phyloP scores from a whole-genome alignment of 2,888 invertebrate species.

The Orthosia incerta region DNA sequence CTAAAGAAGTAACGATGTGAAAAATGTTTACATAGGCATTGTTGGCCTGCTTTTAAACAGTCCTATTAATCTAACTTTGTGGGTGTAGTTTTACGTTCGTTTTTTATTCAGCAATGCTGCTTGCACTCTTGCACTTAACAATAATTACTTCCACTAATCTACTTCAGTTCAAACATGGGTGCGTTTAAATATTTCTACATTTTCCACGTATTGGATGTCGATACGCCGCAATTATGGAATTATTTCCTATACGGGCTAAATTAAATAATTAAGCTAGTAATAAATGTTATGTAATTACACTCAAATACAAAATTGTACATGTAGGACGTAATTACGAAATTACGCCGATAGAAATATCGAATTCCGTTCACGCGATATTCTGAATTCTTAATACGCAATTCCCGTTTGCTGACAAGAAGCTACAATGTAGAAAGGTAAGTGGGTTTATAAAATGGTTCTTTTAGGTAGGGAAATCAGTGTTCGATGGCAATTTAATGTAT shows the following conservation, averaged over 20 bases:
- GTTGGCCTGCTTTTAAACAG: slow-evolving; percentile 27
- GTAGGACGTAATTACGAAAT: slow-evolving; percentile 50
- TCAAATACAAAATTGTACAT: slow-evolving; percentile 21
- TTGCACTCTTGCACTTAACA: slow-evolving; percentile 28
- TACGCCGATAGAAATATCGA: slow-evolving; percentile 25
- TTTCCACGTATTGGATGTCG: slow-evolving; percentile 40
- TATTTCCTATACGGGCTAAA: slow-evolving; percentile 30
- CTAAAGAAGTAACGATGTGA: slow-evolving; percentile 1
- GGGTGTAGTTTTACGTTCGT: slow-evolving; percentile 1
- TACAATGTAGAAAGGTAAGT: not conserved
- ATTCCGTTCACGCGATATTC: slow-evolving; percentile 41
- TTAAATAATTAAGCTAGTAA: slow-evolving; percentile 47
- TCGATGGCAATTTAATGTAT: slow-evolving; percentile 22
- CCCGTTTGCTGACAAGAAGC: slow-evolving; percentile 8
- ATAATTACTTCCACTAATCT: slow-evolving; percentile 35
- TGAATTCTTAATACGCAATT: slow-evolving; percentile 46
- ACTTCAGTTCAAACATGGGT: slow-evolving; percentile 22
- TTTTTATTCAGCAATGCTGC: not conserved
- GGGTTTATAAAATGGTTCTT: slow-evolving; percentile 8
- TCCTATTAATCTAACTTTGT: slow-evolving; percentile 37
- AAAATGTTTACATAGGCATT: slow-evolving; percentile 17
- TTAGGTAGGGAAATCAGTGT: slow-evolving; percentile 13
- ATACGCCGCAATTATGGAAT: slow-evolving; percentile 47
- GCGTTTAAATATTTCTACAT: slow-evolving; percentile 34
- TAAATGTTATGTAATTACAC: slow-evolving; percentile 41